These are phyloP conservation scores for Drosophila barbarae DNA, from an alignment of 2,888 invertebrate genomes.

Conservation along the genomic window DNA sequence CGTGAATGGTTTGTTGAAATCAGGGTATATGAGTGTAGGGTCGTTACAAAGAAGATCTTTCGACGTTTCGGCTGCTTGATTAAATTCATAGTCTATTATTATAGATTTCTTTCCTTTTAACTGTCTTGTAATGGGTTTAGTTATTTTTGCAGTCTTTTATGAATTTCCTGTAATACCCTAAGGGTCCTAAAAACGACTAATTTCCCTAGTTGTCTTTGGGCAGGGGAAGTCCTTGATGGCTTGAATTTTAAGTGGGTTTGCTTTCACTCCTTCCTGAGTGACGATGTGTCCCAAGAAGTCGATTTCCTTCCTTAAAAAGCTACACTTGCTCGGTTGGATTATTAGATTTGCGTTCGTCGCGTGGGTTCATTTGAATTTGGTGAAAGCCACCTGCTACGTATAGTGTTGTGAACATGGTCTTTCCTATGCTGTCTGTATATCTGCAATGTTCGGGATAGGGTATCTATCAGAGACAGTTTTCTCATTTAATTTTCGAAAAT, in stretches of 20 bases:
- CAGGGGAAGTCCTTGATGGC: conserved; percentile 5
- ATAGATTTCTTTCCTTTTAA: background rate
- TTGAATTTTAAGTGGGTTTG: conserved; percentile 10
- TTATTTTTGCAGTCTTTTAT: background rate
- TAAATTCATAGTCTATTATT: background rate
- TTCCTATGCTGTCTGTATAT: background rate
- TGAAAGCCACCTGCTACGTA: background rate
- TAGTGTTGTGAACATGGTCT: background rate
- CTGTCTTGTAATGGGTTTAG: background rate
- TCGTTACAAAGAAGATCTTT: conserved; percentile 22
- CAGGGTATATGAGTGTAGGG: conserved; percentile 20
- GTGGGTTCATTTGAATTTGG: conserved; percentile 1
- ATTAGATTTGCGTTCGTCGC: conserved; percentile 8
- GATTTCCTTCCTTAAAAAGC: conserved; percentile 3
- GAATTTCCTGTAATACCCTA: conserved; percentile 2
- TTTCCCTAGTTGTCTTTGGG: background rate
- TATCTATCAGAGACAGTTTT: background rate
- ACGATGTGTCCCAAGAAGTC: conserved; percentile 13
- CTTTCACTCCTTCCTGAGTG: conserved; percentile 1
- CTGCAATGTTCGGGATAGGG: background rate
- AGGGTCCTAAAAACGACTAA: background rate
- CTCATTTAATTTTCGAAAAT: no score
- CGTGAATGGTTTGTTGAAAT: background rate
- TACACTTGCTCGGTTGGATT: conserved; percentile 1
- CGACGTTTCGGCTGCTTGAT: background rate